Evolutionary conservation across 2,888 invertebrate species (phyloP).

Genomic region (Eupithecia exiguata): DNA sequence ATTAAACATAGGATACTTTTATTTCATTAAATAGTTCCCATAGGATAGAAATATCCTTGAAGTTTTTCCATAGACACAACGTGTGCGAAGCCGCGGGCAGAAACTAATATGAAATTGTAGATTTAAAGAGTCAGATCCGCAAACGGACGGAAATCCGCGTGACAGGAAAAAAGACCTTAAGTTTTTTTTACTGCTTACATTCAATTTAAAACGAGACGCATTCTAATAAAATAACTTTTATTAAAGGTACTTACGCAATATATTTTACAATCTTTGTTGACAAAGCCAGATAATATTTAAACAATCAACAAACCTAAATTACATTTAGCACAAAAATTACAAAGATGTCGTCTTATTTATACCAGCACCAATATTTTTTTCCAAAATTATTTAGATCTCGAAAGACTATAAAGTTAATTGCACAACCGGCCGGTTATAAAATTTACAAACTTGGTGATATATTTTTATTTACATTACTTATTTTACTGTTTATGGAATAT

Average conservation of each 20-base stretch:
- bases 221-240: conserved; percentile 4
- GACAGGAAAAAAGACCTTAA: too few relatives aligned
- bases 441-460: conserved; percentile 60
- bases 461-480: conserved; percentile 56
- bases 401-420: conserved; percentile 69
- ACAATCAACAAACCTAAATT: neutral
- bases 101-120: too few relatives aligned
- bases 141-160: too few relatives aligned
- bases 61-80: too few relatives aligned
- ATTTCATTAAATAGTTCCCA: too few relatives aligned
- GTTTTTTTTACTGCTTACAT: neutral
- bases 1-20: too few relatives aligned
- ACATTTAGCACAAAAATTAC: conserved; percentile 9
- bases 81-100: too few relatives aligned
- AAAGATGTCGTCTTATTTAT: conserved; percentile 35
- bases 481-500: conserved; percentile 21
- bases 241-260: conserved; percentile 18
- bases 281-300: conserved; percentile 60
- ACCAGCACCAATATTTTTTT: conserved; percentile 43
- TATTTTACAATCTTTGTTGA: conserved; percentile 54
- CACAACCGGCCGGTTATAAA: conserved; percentile 78
- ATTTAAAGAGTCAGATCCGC: too few relatives aligned
- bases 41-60: too few relatives aligned
- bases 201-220: neutral
- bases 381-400: conserved; percentile 52